Base-by-base conservation (phyloP, 2,797 vertebrate species). In the Coregonus suidteri region DNA sequence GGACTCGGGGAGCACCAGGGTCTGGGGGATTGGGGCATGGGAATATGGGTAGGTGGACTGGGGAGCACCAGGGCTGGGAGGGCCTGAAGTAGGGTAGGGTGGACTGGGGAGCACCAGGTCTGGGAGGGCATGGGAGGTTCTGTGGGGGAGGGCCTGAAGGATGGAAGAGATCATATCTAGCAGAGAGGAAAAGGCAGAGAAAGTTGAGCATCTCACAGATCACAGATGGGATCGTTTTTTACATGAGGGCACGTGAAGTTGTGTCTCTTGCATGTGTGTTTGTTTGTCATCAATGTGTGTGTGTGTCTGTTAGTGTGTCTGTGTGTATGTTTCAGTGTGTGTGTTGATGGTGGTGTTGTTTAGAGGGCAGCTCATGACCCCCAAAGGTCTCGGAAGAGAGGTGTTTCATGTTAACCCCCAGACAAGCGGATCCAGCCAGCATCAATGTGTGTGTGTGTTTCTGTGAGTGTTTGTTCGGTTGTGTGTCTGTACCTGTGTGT, bases 341-440 rank as follows among this genome's bases (percentile, higher is more conserved):
- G 1, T 41, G 37, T 41, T 37, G 35, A 37, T 37, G 35, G 35
- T 37, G 35, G 5, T 75, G 77, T 6, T 25, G 37, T 30, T 52
- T 1, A 52, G 35, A 73, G 35, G 62, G 54, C 35, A 69, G 20
- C 47, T 15, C 30, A 18, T 74, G 77, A 84, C 77, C 79, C 41
- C 51, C 37, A 65, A n/a, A 65, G 69, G 34, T 25, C 68, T 77
- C 34, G 82, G 89, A 93, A 87, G 85, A 85, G 81, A 77, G 75
- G 82, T 47, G 88, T 89, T 91, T 85, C 81, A 31, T 75, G 20
- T 91, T 92, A 90, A 93, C 89, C 90, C 59, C 67, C 62, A 79
- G 71, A 76, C 37, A n/a, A n/a, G 56, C 18, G 56, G 56, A 59
- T 59, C 56, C n/a, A n/a, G 56, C n/a, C 56, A 14, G n/a, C 3